Evolutionary conservation across 2,113 vertebrate species (phyloP), one percentile per base, ranked within the genome.

Genomic region (Heterotis niloticus): DNA sequence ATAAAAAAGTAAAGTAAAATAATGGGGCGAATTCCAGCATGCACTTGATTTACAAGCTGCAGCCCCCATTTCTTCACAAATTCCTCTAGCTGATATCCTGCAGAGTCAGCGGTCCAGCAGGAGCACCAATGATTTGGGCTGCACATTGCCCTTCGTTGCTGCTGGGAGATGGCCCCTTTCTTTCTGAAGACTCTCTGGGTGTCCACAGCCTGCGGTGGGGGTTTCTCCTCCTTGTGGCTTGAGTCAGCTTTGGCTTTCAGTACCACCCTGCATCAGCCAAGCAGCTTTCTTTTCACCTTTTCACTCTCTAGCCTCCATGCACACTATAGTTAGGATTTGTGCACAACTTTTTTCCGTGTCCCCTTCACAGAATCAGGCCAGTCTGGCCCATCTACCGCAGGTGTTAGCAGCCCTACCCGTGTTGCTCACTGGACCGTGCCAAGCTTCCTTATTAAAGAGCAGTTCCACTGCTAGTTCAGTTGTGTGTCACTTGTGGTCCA

Each of bases 401-500:
- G 86, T 87, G 86, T 85, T 78, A 17, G 59, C 29, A 77, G 64
- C 11, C 64, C 28, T 68, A 67, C 5, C 64, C 76, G 80, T 80
- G 82, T 57, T 44, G 68, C 78, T 82, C 80, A 70, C 80, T 82
- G 84, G 79, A 82, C 26, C 0, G 26, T n/a, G 79, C 78, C 24
- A 34, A 79, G 77, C 79, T 80, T 71, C 80, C 75, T 81, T 81
- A 82, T 85, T 84, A 79, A 76, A 82, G 78, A 79, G 18, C 34
- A 29, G 1, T 69, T 62, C 16, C 59, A 24, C 82, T 83, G 79
- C 85, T 82, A 85, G 80, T 75, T 80, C 78, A 74, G 82, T 84
- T 65, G 14, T 86, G 77, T 79, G 76, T 83, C 81, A 66, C 51
- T 51, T 77, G 65, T 29, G 66, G 78, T 84, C 79, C 75, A 83